These are phyloP conservation scores for Leucophenga montana DNA, from an alignment of 2,888 invertebrate genomes.

Conservation along the genomic window DNA sequence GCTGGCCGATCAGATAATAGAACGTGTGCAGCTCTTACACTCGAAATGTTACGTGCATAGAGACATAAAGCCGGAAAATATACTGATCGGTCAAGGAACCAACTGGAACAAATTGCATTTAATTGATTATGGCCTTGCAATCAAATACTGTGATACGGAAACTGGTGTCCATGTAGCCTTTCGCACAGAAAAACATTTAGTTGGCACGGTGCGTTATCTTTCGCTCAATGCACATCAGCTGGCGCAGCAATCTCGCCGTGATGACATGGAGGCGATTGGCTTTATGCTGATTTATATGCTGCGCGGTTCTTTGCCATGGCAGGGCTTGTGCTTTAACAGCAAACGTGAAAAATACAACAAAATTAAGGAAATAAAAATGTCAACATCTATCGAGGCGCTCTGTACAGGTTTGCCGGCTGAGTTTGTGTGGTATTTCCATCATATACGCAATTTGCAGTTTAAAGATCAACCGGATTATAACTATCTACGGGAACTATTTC, in stretches of 20 bases:
- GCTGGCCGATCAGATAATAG: conserved; percentile 95
- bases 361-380: conserved; percentile 99
- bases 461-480: conserved; percentile 99
- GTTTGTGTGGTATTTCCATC: conserved; percentile 99
- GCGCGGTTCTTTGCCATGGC: conserved; percentile 95
- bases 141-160: conserved; percentile 98
- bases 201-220: conserved; percentile 96
- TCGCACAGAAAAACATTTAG: conserved; percentile 74
- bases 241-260: conserved; percentile 97
- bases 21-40: conserved; percentile 97
- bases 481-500: conserved; percentile 93
- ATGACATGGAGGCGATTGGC: conserved; percentile 99
- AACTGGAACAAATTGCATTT: conserved; percentile 99
- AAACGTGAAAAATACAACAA: conserved; percentile 99
- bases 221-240: conserved; percentile 99
- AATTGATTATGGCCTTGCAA: conserved; percentile 99
- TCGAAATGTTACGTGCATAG: conserved; percentile 99
- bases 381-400: conserved; percentile 96
- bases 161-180: conserved; percentile 75
- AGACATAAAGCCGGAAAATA: conserved; percentile 98
- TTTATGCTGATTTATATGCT: conserved; percentile 99
- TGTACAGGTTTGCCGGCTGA: conserved; percentile 99
- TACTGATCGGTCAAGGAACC: conserved; percentile 98
- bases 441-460: conserved; percentile 97
- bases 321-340: conserved; percentile 96